Base-by-base conservation (phyloP, 2,888 invertebrate genomes). In the Netelia virgata region DNA sequence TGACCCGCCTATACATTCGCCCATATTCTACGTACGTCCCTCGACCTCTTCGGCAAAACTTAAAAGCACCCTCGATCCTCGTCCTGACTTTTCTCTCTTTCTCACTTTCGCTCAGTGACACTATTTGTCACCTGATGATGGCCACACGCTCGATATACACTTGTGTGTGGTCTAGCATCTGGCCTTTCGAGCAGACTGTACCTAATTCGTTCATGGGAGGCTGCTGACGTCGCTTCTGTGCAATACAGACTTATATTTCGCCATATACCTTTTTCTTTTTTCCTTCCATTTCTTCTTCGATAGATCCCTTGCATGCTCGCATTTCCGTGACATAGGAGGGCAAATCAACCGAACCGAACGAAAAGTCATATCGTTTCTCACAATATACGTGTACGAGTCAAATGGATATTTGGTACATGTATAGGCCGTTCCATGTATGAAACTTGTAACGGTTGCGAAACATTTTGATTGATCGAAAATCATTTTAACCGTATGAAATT, bases 91-190 rank as follows among this genome's bases (percentile, higher is more conserved):
- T 43, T 63, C 28, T 36, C 23, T 76, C 66, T n/a, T 53, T 66
- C 72, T 53, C 63, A 64, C 57, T 23, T n/a, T 20, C 14, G 47
- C 41, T 82, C 82, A 81, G 76, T 86, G 87, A 86, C 85, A 86
- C 82, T 88, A 86, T 88, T 88, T 87, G 86, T 88, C 87, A 88
- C 87, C 87, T 87, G 88, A 85, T 85, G 74, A 83, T 82, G 82
- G 80, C 82, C 85, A 73, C 72, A 77, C 83, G 83, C 59, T 73
- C 76, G 61, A 81, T 79, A 72, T 81, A 79, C 86, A 86, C 80
- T 84, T 83, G 72, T 83, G 82, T 86, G 87, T 85, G 87, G 87
- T 86, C 87, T 80, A 61, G 69, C 86, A 86, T 87, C 85, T 86
- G 87, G 85, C 86, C 73, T 76, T 43, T 72, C 76, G 50, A 41